Percentiles rank a stretch among this genome's conserved stretches.
Conservation (phyloP, 2,113 vertebrate species). For the Gorsachius goisagi region DNA sequence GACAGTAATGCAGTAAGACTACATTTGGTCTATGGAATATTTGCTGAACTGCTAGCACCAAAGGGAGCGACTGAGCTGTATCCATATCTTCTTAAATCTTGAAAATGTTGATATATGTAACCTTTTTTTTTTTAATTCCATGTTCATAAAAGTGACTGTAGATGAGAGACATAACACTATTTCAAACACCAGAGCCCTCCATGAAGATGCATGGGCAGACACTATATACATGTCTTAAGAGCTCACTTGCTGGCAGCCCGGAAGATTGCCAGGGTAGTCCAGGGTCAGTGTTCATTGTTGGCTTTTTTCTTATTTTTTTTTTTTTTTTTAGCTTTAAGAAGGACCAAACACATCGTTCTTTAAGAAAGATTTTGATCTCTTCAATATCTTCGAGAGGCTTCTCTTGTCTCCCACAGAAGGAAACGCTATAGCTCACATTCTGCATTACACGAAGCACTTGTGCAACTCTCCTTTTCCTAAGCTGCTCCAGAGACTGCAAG, state of each 20-base stretch:
- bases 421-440: constrained; percentile 27
- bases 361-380: constrained; percentile 15
- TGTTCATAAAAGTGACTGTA: constrained; percentile 69
- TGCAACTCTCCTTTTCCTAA: constrained; percentile 41
- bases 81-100: constrained; percentile 8
- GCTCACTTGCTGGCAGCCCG: constrained; percentile 15
- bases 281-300: not conserved
- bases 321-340: not conserved
- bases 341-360: not conserved
- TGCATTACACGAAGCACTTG: constrained; percentile 22
- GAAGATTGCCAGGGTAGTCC: not conserved
- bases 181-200: constrained; percentile 57
- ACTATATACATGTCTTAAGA: not conserved
- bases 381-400: not conserved
- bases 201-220: not conserved
- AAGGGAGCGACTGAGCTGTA: constrained; percentile 56
- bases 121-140: constrained; percentile 26
- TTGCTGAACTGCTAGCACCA: constrained; percentile 72
- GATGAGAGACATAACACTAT: constrained; percentile 64
- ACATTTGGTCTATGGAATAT: constrained; percentile 59
- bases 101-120: constrained; percentile 7
- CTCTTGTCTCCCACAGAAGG: constrained; percentile 41
- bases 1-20: constrained; percentile 47
- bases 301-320: not conserved
- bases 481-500: constrained; percentile 29